phyloP scores from a whole-genome alignment of 2,113 vertebrate genomes.

The Myotis yumanensis region DNA sequence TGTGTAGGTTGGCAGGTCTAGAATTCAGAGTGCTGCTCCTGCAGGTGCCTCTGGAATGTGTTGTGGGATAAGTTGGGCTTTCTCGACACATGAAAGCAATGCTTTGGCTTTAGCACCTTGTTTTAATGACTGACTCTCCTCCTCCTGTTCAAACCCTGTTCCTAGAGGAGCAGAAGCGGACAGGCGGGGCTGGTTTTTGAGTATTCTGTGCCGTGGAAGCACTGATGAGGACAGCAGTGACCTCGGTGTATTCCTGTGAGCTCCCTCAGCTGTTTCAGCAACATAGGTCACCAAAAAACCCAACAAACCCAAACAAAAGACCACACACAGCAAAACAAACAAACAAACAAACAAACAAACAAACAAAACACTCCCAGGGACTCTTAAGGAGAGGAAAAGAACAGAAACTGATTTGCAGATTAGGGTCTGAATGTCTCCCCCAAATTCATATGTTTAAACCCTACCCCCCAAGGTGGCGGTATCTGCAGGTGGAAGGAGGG shows the following conservation, averaged over 20 bases:
- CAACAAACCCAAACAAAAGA: background rate
- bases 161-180: background rate
- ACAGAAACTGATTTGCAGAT: background rate
- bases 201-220: background rate
- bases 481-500: background rate
- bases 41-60: background rate
- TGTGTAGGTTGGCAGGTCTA: background rate
- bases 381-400: background rate
- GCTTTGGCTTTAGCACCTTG: background rate
- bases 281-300: background rate
- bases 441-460: background rate
- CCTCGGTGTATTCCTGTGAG: constrained; percentile 5
- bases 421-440: background rate
- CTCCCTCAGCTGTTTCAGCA: constrained; percentile 50
- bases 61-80: background rate
- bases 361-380: background rate
- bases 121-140: background rate
- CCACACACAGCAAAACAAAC: background rate
- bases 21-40: background rate
- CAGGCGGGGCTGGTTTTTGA: background rate
- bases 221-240: background rate
- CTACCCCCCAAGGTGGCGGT: background rate
- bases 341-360: background rate
- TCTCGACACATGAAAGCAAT: background rate
- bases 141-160: background rate